Percentiles rank a stretch among this genome's conserved stretches.
Evolutionary conservation across 2,113 vertebrate genomes (phyloP).

Genomic region (Dipodomys ordii): DNA sequence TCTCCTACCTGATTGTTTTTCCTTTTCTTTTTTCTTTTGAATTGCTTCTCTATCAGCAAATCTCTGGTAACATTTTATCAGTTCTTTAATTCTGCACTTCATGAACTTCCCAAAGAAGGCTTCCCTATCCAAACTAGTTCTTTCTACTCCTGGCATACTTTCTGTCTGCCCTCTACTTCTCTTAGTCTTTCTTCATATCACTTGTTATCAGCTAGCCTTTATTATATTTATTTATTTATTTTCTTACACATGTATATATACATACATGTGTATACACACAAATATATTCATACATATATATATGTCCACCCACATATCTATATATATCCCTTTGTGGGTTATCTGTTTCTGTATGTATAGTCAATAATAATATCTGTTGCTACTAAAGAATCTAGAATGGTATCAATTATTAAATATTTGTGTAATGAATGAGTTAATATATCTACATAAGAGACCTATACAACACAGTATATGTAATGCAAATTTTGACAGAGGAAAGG

Average conservation of each 20-base stretch:
- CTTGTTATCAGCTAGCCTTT: background rate
- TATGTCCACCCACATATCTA: background rate
- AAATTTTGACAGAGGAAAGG: constrained; percentile 4
- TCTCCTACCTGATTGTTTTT: background rate
- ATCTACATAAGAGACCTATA: background rate
- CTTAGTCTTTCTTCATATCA: background rate
- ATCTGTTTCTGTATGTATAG: background rate
- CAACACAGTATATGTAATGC: background rate
- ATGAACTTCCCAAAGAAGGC: background rate
- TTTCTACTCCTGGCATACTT: background rate
- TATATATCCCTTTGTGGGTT: background rate
- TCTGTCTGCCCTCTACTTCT: background rate
- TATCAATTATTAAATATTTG: constrained; percentile 9
- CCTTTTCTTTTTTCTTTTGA: background rate
- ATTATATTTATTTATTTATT: background rate
- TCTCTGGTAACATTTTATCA: background rate
- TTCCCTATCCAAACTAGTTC: background rate
- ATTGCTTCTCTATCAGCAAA: background rate
- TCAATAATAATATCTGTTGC: background rate
- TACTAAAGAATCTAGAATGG: background rate
- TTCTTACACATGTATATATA: background rate
- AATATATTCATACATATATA: background rate
- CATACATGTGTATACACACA: background rate
- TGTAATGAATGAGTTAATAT: background rate
- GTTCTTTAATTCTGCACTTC: background rate